These are phyloP conservation scores for Pemphredon lugubris DNA, from an alignment of 2,888 invertebrate species.

Conservation along the genomic window DNA sequence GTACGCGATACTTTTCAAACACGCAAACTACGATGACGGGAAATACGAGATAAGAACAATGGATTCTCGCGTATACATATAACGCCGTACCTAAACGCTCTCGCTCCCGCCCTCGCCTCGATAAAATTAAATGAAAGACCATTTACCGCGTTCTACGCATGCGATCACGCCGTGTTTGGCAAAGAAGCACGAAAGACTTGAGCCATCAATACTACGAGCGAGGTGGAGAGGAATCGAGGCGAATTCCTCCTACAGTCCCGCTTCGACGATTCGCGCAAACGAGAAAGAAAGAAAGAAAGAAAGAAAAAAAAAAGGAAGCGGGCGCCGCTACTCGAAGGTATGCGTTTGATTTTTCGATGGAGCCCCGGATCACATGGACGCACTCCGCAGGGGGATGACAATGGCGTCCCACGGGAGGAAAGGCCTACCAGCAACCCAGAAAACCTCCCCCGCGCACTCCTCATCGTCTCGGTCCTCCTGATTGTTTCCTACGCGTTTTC, in stretches of 20 bases:
- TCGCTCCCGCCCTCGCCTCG: slow-evolving; percentile 7
- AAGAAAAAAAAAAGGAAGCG: slow-evolving; percentile 30
- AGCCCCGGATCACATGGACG: slow-evolving; percentile 71
- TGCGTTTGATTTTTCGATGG: slow-evolving; percentile 78
- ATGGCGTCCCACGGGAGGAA: slow-evolving; percentile 77
- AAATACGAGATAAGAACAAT: slow-evolving; percentile 15
- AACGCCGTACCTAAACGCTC: slow-evolving; percentile 26
- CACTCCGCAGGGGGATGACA: slow-evolving; percentile 78
- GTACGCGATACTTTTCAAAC: too few relatives aligned
- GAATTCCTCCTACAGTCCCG: slow-evolving; percentile 39
- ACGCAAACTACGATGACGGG: slow-evolving; percentile 28
- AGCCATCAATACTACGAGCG: slow-evolving; percentile 9
- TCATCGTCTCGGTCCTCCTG: slow-evolving; percentile 73
- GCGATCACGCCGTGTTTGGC: slow-evolving; percentile 1
- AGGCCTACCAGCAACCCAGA: slow-evolving; percentile 73
- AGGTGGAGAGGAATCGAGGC: slow-evolving; percentile 31
- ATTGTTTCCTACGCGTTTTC: slow-evolving; percentile 77
- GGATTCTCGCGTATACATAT: slow-evolving; percentile 3
- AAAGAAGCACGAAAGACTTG: slow-evolving; percentile 3
- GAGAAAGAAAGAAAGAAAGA: slow-evolving; percentile 33
- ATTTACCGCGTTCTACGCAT: slow-evolving; percentile 3
- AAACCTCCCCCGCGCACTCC: slow-evolving; percentile 59
- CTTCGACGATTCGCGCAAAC: slow-evolving; percentile 35
- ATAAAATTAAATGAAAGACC: slow-evolving; percentile 38
- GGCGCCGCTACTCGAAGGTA: slow-evolving; percentile 69